Evolutionary conservation across 2,888 invertebrate species (phyloP).

Genomic region (Taphrorychus bicolor): DNA sequence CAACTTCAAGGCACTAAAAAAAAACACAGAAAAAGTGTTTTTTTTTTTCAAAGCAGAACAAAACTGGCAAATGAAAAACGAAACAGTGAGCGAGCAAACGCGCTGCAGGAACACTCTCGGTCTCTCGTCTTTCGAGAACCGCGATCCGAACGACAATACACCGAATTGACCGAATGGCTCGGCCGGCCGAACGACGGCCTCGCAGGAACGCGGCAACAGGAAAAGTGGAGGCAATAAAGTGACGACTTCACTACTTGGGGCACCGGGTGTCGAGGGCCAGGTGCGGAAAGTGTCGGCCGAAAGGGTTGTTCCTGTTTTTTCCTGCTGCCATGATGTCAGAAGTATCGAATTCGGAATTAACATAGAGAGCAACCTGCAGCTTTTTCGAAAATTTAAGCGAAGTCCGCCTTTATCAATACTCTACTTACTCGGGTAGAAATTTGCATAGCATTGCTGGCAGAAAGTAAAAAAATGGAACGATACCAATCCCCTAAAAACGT

Average conservation of each 20-base stretch:
- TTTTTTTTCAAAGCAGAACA: background rate
- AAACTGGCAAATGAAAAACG: background rate
- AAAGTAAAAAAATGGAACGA: no score
- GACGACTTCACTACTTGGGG: no score
- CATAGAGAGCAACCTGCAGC: no score
- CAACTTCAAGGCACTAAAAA: no score
- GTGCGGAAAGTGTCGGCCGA: background rate
- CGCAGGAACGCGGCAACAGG: background rate
- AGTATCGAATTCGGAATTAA: no score
- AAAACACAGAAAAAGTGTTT: background rate
- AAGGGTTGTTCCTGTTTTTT: no score
- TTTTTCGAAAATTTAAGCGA: no score
- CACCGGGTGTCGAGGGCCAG: background rate
- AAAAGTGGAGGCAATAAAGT: background rate
- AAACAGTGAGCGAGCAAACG: background rate
- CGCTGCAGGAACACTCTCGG: background rate
- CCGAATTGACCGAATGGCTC: background rate
- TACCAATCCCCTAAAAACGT: no score
- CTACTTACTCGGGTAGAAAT: no score
- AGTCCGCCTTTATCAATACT: no score
- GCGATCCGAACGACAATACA: conserved; percentile 6
- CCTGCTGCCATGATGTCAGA: no score
- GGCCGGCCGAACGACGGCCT: background rate
- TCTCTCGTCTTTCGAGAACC: background rate
- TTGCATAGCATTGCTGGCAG: no score